phyloP scores from a whole-genome alignment of 2,113 vertebrate genomes.

The Hemiscyllium ocellatum region DNA sequence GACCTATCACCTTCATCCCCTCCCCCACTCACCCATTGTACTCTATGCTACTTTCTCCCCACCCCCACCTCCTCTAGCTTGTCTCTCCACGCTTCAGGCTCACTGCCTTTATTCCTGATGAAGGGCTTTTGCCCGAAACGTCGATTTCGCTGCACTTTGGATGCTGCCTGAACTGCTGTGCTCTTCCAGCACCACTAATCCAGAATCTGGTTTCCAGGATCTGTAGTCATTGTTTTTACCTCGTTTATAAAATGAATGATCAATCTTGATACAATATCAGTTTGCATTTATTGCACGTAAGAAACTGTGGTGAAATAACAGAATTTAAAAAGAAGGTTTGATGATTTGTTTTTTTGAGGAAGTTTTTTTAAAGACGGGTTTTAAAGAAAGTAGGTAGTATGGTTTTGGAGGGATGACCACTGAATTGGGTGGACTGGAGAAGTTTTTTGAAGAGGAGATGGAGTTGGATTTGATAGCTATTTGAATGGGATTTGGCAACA shows the following conservation, averaged over 20 bases:
- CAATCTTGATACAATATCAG: not conserved
- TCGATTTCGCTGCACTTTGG: too few species aligned
- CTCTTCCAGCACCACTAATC: too few species aligned
- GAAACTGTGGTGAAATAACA: not conserved
- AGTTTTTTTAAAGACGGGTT: not conserved
- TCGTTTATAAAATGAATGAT: not conserved
- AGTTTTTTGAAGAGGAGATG: not conserved
- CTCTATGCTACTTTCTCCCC: too few species aligned
- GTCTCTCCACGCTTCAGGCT: too few species aligned
- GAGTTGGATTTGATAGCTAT: not conserved
- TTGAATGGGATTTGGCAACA: not conserved
- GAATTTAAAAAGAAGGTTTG: not conserved
- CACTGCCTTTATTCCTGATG: too few species aligned
- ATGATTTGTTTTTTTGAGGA: not conserved
- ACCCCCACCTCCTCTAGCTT: too few species aligned
- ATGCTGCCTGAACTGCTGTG: too few species aligned
- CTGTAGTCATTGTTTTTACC: too few species aligned
- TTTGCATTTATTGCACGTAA: not conserved
- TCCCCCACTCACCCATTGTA: too few species aligned
- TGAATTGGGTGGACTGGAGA: not conserved
- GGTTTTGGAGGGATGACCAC: not conserved
- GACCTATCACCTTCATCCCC: too few species aligned
- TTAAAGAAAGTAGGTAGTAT: not conserved
- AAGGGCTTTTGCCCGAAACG: too few species aligned
- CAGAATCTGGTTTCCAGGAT: too few species aligned